Evolutionary conservation across 2,797 vertebrate species (phyloP).

Genomic region (Poecilia gillii): DNA sequence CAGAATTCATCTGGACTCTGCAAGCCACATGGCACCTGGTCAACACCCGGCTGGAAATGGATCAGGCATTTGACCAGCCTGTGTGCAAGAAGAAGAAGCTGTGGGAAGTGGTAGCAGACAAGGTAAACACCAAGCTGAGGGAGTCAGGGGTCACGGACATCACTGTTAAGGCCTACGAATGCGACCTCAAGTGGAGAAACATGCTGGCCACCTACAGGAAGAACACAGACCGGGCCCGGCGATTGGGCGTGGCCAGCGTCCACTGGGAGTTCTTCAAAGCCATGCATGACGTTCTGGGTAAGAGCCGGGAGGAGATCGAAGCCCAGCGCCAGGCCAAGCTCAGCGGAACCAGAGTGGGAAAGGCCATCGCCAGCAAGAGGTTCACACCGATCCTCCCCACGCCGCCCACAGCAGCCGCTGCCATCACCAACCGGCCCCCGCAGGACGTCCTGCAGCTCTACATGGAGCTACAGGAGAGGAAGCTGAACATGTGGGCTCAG

Average conservation of each 20-base stretch:
- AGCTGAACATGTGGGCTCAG: slow-evolving; percentile 86
- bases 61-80: slow-evolving; percentile 80
- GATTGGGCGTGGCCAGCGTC: slow-evolving; percentile 70
- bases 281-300: slow-evolving; percentile 81
- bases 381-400: slow-evolving; percentile 83
- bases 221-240: slow-evolving; percentile 77
- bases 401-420: slow-evolving; percentile 47
- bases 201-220: slow-evolving; percentile 84
- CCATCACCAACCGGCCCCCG: slow-evolving; percentile 66
- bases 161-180: slow-evolving; percentile 80
- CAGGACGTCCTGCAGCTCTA: slow-evolving; percentile 84
- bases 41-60: slow-evolving; percentile 81
- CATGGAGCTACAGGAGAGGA: slow-evolving; percentile 85
- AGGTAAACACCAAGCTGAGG: slow-evolving; percentile 72
- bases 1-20: slow-evolving; percentile 84
- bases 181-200: slow-evolving; percentile 86
- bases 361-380: slow-evolving; percentile 77
- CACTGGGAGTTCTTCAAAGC: slow-evolving; percentile 85
- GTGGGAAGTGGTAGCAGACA: slow-evolving; percentile 82
- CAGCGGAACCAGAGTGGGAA: slow-evolving; percentile 69
- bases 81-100: slow-evolving; percentile 85
- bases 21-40: slow-evolving; percentile 84
- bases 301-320: slow-evolving; percentile 77
- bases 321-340: slow-evolving; percentile 75
- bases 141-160: slow-evolving; percentile 61